A percentile compares a stretch with the other conserved stretches of the same genome.
Evolutionary conservation across 37 sponge, comb jelly and placozoan genomes (phyloP).

Genomic region (Dysidea cf. avara): DNA sequence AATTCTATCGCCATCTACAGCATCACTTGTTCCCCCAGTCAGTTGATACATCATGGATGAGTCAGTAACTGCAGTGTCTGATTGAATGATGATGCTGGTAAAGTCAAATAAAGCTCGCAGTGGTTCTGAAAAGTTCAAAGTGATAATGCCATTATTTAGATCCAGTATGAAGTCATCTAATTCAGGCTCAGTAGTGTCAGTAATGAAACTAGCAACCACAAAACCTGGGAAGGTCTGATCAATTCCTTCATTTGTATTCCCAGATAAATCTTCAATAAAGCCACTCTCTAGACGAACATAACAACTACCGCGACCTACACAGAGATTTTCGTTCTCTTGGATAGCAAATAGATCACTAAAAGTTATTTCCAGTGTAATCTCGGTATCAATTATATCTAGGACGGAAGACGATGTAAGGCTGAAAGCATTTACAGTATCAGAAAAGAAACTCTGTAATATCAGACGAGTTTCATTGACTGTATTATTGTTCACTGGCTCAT

Average conservation of each 20-base stretch:
- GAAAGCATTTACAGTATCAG: conserved; percentile 8
- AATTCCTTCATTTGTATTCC: conserved; percentile 21
- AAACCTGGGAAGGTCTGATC: conserved; percentile 21
- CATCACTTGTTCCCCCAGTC: conserved; percentile 34
- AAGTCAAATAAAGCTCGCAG: conserved; percentile 40
- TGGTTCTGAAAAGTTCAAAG: conserved; percentile 74
- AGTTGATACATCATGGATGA: conserved; percentile 28
- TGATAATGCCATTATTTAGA: conserved; percentile 55
- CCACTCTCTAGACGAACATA: conserved; percentile 48
- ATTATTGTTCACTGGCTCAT: conserved; percentile 65
- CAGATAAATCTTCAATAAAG: conserved; percentile 67
- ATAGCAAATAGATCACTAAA: conserved; percentile 52
- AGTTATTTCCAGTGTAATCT: conserved; percentile 37
- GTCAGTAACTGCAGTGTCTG: conserved; percentile 1
- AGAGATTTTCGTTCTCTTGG: conserved; percentile 52
- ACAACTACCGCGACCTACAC: conserved; percentile 71
- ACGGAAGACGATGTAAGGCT: conserved; percentile 6
- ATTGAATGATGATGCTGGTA: conserved; percentile 58
- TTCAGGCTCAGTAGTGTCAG: conserved; percentile 49
- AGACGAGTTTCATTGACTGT: conserved; percentile 32
- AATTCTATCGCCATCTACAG: conserved; percentile 41
- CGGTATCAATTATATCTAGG: conserved; percentile 7
- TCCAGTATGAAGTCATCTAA: conserved; percentile 58
- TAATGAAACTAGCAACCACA: conserved; percentile 36
- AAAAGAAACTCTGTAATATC: conserved; percentile 54